Conservation (phyloP, 2,888 invertebrate species). For the Apodemia hepburni region DNA sequence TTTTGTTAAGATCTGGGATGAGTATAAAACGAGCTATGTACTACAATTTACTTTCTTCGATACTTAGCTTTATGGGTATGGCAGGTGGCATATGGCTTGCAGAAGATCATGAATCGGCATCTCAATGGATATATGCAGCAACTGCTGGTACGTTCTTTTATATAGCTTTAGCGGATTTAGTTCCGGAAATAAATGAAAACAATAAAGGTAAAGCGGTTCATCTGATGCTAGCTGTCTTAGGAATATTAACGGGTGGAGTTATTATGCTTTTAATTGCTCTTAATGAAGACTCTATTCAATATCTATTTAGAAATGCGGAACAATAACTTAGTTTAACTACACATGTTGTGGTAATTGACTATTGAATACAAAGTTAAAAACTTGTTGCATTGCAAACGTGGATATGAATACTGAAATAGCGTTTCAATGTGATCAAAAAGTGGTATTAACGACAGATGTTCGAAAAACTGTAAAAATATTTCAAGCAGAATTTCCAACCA, state of each 20-base stretch:
- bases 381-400: neutral
- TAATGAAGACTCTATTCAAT: conserved; percentile 82
- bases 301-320: conserved; percentile 68
- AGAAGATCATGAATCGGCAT: conserved; percentile 84
- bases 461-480: neutral
- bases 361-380: neutral
- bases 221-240: conserved; percentile 82
- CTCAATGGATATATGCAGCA: conserved; percentile 88
- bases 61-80: conserved; percentile 89
- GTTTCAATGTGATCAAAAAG: no score
- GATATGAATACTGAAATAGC: no score
- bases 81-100: conserved; percentile 85
- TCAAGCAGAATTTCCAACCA: no score
- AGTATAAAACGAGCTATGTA: conserved; percentile 84
- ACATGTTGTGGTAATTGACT: neutral
- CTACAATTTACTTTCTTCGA: conserved; percentile 87
- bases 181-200: conserved; percentile 81
- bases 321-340: conserved; percentile 41
- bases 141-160: conserved; percentile 91
- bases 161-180: conserved; percentile 89
- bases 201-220: conserved; percentile 74
- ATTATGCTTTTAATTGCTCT: conserved; percentile 88
- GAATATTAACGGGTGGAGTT: conserved; percentile 83
- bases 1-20: conserved; percentile 88
- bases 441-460: no score